Evolutionary conservation across 1,140 invertebrate genomes (phyloP), one percentile per base, ranked within the genome.

Genomic region (Riptortus pedestris): DNA sequence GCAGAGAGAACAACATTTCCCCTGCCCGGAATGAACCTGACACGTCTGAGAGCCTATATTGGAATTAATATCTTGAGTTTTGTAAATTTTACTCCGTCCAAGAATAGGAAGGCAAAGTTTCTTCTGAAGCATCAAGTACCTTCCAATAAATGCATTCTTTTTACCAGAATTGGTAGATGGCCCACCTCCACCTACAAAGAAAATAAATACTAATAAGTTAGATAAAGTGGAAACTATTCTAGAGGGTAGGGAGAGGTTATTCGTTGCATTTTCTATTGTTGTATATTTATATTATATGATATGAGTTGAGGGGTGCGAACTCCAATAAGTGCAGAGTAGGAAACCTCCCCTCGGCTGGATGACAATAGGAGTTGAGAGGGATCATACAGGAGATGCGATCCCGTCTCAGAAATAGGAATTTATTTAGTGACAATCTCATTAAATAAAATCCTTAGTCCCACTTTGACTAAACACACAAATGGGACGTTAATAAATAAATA

Each of bases 1-100:
- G 77, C 80, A 83, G 63, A 82, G 78, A 70, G 79, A 81, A 69
- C 80, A 81, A 65, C 79, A 81, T 69, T 81, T 81, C 29, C 78
- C 79, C 22, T 78, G 73, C 60, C 80, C 78, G 51, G 78, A 78
- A 70, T 82, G 80, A 47, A 80, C 74, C 29, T 79, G 78, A 69
- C 81, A 82, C 47, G 81, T 76, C 0, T 75, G 72, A 2, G 62
- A 51, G 3, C 76, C 76, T 20, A 76, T 66, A 71, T 80, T 80
- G 68, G 76, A 76, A 70, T 79, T 79, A 64, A 79, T 78, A 67
- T 80, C 78, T 43, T 61, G 60, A 14, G 63, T 27, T 45, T 67
- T 69, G 59, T 68, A 66, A 2, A 68, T 33, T 51, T 65, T 61
- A 16, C 69, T 65, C 22, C 60, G 26, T n/a, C 57, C 62, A 11